Conservation (phyloP, 2,888 invertebrate genomes). For the Erpobdella octoculata region DNA sequence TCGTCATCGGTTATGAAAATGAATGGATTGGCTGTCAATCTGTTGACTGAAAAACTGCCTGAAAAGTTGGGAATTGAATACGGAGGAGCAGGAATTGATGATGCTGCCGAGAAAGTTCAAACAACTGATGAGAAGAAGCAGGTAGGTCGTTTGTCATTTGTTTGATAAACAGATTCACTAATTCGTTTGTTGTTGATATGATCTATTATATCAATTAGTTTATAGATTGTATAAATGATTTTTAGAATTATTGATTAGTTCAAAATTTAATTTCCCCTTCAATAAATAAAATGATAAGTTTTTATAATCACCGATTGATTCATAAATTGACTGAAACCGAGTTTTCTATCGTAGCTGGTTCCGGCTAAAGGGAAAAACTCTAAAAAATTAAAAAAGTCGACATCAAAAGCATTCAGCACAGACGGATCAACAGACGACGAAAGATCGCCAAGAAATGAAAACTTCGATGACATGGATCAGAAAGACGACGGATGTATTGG, state of each 20-base stretch:
- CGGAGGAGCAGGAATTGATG: conserved; percentile 29
- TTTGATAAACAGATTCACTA: no score
- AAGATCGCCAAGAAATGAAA: conserved; percentile 33
- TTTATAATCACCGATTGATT: no score
- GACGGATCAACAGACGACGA: conserved; percentile 13
- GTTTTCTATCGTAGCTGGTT: not conserved
- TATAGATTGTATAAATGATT: no score
- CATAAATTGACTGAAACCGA: no score
- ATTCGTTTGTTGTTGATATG: no score
- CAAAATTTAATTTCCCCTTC: no score
- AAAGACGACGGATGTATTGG: conserved; percentile 52
- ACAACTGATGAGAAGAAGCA: conserved; percentile 1
- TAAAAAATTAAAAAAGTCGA: not conserved
- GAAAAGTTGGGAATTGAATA: conserved; percentile 35
- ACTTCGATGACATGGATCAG: conserved; percentile 38
- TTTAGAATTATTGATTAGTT: no score
- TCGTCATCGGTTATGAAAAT: conserved; percentile 13
- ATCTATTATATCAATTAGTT: no score
- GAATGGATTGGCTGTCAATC: conserved; percentile 16
- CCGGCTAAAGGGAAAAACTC: conserved; percentile 16
- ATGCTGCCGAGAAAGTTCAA: conserved; percentile 11
- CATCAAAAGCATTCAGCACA: not conserved
- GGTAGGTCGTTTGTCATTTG: no score
- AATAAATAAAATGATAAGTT: not conserved
- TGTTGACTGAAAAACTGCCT: conserved; percentile 27